A percentile compares a stretch with the other conserved stretches of the same genome.
phyloP scores from a whole-genome alignment of 2,888 invertebrate species.

The Dromius quadrimaculatus region DNA sequence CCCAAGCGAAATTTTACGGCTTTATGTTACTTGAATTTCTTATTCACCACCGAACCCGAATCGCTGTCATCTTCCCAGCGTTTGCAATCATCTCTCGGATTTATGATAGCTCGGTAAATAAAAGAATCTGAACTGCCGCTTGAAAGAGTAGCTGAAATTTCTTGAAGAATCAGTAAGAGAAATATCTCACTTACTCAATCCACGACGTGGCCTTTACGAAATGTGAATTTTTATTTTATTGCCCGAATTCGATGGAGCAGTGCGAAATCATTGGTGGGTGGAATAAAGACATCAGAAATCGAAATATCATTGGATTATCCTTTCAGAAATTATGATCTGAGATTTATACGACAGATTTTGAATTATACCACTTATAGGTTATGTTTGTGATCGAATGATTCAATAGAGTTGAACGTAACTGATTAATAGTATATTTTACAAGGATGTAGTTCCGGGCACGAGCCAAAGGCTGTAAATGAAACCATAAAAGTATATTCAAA shows the following conservation, averaged over 20 bases:
- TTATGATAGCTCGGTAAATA: constrained; percentile 23
- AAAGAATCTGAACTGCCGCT: constrained; percentile 18
- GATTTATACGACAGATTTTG: no score
- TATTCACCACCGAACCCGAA: constrained; percentile 21
- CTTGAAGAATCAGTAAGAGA: not conserved
- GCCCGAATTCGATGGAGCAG: constrained; percentile 16
- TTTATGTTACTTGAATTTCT: constrained; percentile 44
- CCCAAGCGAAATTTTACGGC: constrained; percentile 32
- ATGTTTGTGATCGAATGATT: no score
- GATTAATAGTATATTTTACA: no score
- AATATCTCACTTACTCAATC: constrained; percentile 29
- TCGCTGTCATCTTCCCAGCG: constrained; percentile 10
- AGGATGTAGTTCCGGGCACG: no score
- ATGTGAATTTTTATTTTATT: constrained; percentile 39
- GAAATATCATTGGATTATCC: no score
- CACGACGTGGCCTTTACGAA: constrained; percentile 19
- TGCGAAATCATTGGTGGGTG: constrained; percentile 21
- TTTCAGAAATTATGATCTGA: no score
- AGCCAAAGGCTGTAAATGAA: no score
- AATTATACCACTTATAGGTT: no score
- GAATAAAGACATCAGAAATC: constrained; percentile 28
- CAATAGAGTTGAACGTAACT: no score
- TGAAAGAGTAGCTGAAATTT: not conserved
- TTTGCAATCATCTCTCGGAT: constrained; percentile 17
- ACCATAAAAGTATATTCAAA: no score